Percentiles rank a stretch among this genome's conserved stretches.
These are phyloP conservation scores for Climacteris rufus DNA, from an alignment of 2,113 vertebrate genomes.

Conservation along the genomic window DNA sequence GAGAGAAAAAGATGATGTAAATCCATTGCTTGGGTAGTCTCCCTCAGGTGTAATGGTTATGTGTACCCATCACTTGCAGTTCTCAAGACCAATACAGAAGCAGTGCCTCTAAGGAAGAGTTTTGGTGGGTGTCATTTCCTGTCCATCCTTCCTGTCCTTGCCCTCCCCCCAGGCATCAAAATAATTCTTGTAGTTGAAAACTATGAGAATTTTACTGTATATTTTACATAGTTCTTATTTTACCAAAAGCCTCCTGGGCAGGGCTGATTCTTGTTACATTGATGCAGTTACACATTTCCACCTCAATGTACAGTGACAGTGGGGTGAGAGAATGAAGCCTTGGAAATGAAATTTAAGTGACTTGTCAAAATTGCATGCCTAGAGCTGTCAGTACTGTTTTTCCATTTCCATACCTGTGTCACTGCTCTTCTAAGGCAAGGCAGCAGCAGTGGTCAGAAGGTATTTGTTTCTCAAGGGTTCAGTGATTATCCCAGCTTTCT, in stretches of 20 bases:
- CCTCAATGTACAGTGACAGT: background rate
- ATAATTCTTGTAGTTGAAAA: background rate
- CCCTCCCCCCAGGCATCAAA: background rate
- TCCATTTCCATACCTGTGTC: background rate
- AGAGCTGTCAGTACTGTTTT: background rate
- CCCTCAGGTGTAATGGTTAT: background rate
- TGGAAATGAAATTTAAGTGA: background rate
- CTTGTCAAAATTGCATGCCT: background rate
- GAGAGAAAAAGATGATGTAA: background rate
- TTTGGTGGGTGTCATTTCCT: background rate
- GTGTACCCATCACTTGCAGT: fast-evolving
- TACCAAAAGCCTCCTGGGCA: background rate
- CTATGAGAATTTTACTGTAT: background rate
- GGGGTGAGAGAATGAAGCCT: background rate
- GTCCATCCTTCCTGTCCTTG: background rate
- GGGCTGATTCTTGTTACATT: background rate
- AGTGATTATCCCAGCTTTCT: background rate
- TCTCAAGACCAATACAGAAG: background rate
- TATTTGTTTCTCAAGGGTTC: background rate
- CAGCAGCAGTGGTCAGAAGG: background rate
- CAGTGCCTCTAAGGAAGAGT: background rate
- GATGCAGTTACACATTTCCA: background rate
- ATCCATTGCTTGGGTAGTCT: fast-evolving
- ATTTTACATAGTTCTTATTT: background rate
- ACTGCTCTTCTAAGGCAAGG: background rate